Evolutionary conservation across 2,113 vertebrate species (phyloP).

Genomic region (Stegostoma tigrinum): DNA sequence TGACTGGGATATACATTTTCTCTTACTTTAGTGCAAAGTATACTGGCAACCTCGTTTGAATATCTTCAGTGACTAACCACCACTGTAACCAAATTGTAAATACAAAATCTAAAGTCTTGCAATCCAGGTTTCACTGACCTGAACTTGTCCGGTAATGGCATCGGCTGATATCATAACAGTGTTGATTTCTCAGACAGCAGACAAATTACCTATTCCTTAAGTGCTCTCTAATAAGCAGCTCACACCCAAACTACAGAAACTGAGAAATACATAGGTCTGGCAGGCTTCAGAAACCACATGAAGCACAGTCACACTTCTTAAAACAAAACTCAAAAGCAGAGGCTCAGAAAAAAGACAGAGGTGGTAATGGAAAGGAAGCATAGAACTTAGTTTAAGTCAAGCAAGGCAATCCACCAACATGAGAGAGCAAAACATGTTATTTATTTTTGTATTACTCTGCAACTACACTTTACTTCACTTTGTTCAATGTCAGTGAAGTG

Average conservation of each 20-base stretch:
- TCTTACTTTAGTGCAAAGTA: no score
- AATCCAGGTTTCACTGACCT: no score
- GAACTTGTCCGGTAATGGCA: no score
- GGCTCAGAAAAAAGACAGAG: not conserved
- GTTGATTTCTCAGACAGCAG: not conserved
- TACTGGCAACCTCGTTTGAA: no score
- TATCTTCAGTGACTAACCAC: no score
- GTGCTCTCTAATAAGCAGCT: not conserved
- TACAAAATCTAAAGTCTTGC: no score
- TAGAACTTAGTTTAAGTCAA: not conserved
- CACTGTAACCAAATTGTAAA: no score
- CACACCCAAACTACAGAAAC: not conserved
- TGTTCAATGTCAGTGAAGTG: no score
- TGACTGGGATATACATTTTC: no score
- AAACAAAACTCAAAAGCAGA: slow-evolving; percentile 1
- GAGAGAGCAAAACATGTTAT: not conserved
- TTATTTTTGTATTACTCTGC: slow-evolving; percentile 17
- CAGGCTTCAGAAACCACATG: not conserved
- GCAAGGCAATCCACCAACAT: not conserved
- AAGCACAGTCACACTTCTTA: not conserved
- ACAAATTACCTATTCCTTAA: not conserved
- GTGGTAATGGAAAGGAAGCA: not conserved
- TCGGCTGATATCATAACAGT: no score
- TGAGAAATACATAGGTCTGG: not conserved
- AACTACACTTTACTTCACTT: no score